Base-by-base conservation (phyloP, 2,888 invertebrate genomes). In the Thymelicus sylvestris region DNA sequence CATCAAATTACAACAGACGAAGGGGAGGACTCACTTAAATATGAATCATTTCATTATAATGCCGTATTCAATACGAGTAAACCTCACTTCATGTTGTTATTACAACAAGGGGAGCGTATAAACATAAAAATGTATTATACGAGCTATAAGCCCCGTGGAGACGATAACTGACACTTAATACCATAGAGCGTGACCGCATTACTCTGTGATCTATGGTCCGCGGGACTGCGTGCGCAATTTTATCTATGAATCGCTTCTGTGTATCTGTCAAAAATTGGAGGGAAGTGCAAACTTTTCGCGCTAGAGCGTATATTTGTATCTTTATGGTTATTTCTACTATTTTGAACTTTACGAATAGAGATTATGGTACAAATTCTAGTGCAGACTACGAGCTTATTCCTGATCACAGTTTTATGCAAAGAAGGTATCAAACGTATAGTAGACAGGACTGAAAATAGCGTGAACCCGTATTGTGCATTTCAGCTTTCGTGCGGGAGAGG, bases 1-100 rank as follows among this genome's bases (percentile, higher is more conserved):
- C 87, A 89, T 89, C 90, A 89, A 91, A 90, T 90, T 89, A 89
- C 85, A 87, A 83, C 83, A 81, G 82, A 80, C 82, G 83, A 83
- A 84, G 91, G 92, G 93, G 91, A 90, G 87, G 84, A 93, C 92
- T 93, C 92, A 93, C 92, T 93, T 93, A 93, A 93, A 93, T 93
- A 93, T 93, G 93, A 93, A 93, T 93, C 93, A 93, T 93, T 93
- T 93, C 93, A 93, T 93, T 93, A 93, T 93, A 93, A 93, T 93
- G 81, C 92, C 90, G 88, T 92, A 92, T 93, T 93, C 92, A 93
- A 93, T 93, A 91, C 92, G 86, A 88, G 90, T 90, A 91, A 91
- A 91, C 89, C 92, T 92, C 89, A 91, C 92, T 92, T 89, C 90
- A 90, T 90, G 90, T 88, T 89, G 87, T 87, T 91, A 90, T 91